These are phyloP conservation scores for Busseola fusca DNA, from an alignment of 2,888 invertebrate species.

Conservation along the genomic window DNA sequence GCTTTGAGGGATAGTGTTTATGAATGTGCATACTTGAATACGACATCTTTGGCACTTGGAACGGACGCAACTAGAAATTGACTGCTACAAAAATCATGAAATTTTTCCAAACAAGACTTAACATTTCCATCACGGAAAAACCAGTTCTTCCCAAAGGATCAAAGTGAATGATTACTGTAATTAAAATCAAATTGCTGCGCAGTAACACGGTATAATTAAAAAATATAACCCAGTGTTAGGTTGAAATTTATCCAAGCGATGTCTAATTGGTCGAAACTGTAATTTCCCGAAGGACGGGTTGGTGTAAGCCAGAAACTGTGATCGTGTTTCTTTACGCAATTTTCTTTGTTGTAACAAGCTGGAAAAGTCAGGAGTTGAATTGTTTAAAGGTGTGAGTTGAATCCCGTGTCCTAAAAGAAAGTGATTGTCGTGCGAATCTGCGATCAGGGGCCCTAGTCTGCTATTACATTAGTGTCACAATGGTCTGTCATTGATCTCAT, in stretches of 20 bases:
- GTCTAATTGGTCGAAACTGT: slow-evolving; percentile 85
- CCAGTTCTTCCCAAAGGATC: slow-evolving; percentile 54
- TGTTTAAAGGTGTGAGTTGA: not conserved
- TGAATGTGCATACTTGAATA: too few relatives aligned
- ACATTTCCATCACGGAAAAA: slow-evolving; percentile 29
- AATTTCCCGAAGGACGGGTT: slow-evolving; percentile 82
- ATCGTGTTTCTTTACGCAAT: not conserved
- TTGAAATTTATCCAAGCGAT: slow-evolving; percentile 79
- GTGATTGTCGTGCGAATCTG: not conserved
- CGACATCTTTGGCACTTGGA: not conserved
- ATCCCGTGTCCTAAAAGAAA: not conserved
- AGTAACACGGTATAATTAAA: slow-evolving; percentile 77
- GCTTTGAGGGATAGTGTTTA: too few relatives aligned
- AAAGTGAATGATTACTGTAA: slow-evolving; percentile 70
- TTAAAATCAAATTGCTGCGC: slow-evolving; percentile 74
- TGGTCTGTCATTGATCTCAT: too few relatives aligned
- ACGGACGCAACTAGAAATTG: not conserved
- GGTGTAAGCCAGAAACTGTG: slow-evolving; percentile 54
- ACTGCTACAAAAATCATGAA: not conserved
- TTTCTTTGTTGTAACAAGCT: not conserved
- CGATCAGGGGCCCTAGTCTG: too few relatives aligned
- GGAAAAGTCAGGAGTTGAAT: not conserved
- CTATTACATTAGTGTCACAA: too few relatives aligned
- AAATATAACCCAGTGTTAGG: slow-evolving; percentile 79
- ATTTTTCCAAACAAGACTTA: not conserved